Evolutionary conservation across 2,113 vertebrate genomes (phyloP).

Genomic region (Mirza zaza): DNA sequence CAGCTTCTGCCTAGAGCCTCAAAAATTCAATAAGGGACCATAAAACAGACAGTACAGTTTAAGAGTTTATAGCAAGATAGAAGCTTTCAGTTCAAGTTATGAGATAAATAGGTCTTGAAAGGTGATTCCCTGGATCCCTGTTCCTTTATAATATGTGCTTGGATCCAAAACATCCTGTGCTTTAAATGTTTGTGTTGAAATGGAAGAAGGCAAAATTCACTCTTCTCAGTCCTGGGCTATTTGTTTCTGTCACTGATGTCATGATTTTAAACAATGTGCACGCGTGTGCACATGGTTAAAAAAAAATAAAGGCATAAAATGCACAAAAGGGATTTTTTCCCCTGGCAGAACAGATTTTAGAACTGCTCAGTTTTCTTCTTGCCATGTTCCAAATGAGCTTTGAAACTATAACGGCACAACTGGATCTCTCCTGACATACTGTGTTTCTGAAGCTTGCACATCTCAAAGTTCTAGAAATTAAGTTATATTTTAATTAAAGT

Average conservation of each 20-base stretch:
- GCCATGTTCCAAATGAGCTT: not conserved
- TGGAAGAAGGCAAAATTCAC: not conserved
- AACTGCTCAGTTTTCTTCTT: not conserved
- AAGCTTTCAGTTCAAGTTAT: constrained; percentile 44
- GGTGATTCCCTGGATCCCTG: not conserved
- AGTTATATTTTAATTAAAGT: not conserved
- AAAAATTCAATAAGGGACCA: constrained; percentile 38
- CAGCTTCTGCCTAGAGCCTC: constrained; percentile 15
- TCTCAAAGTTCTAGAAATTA: not conserved
- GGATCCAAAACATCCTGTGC: not conserved
- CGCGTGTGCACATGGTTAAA: not conserved
- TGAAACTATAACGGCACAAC: not conserved
- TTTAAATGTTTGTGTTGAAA: not conserved
- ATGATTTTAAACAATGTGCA: not conserved
- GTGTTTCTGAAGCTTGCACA: not conserved
- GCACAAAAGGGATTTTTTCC: not conserved
- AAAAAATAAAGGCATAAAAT: not conserved
- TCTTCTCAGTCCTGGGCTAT: not conserved
- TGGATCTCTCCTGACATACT: not conserved
- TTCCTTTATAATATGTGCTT: constrained; percentile 2
- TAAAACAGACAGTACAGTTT: constrained; percentile 46
- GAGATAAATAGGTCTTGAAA: constrained; percentile 51
- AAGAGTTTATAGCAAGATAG: constrained; percentile 54
- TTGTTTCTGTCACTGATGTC: not conserved
- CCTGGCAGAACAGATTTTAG: not conserved